Evolutionary conservation across 2,888 invertebrate genomes (phyloP).

Genomic region (Melieria crassipennis): DNA sequence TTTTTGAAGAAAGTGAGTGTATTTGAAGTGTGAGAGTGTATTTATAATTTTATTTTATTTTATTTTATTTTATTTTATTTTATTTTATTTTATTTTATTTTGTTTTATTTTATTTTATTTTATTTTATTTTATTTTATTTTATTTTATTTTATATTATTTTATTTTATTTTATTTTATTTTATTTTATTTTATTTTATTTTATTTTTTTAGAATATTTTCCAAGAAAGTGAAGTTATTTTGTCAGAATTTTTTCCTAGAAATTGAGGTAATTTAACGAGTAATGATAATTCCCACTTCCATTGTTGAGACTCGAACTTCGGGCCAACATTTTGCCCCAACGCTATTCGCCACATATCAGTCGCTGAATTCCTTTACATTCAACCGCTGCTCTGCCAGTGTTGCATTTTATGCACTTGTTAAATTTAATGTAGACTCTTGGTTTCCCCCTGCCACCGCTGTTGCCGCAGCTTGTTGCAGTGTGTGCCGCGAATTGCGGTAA

Average conservation of each 20-base stretch:
- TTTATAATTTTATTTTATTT: too few species aligned
- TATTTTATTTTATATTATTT: background rate
- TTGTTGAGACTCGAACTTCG: background rate
- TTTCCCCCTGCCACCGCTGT: background rate
- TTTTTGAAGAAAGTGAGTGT: too few species aligned
- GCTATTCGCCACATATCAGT: background rate
- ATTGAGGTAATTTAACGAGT: background rate
- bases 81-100: too few species aligned
- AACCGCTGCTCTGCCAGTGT: background rate
- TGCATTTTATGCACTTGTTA: constrained; percentile 4
- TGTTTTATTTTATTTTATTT: too few species aligned
- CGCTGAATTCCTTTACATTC: background rate
- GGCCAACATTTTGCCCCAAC: background rate
- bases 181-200: background rate
- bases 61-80: too few species aligned
- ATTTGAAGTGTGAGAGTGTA: too few species aligned
- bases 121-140: background rate
- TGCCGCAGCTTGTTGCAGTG: background rate
- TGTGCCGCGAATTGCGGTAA: background rate
- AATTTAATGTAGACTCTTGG: background rate
- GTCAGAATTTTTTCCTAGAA: background rate
- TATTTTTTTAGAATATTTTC: background rate
- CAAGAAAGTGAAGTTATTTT: background rate
- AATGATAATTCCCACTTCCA: background rate
- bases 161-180: background rate